A percentile compares a stretch with the other conserved stretches of the same genome.
Evolutionary conservation across 2,113 vertebrate genomes (phyloP).

Genomic region (Hippoglossus stenolepis): DNA sequence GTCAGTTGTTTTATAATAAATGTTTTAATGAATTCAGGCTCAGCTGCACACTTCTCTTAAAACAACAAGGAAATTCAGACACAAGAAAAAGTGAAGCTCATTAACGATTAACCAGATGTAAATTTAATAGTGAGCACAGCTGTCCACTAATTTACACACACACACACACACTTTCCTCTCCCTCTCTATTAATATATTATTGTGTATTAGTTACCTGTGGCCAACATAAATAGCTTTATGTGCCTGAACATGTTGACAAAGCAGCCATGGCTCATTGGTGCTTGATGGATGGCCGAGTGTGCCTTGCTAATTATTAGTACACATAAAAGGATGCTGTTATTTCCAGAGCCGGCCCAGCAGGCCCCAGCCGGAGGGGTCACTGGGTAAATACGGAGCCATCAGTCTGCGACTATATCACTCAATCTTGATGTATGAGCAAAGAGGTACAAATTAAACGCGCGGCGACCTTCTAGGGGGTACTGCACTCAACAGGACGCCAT

Average conservation of each 20-base stretch:
- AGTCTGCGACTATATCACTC: conserved; percentile 82
- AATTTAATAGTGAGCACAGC: conserved; percentile 23
- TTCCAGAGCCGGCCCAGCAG: conserved; percentile 74
- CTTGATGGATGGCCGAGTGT: conserved; percentile 83
- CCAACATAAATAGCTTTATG: conserved; percentile 80
- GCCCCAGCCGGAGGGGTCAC: conserved; percentile 77
- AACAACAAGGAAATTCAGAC: conserved; percentile 5
- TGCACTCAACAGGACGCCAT: conserved; percentile 80
- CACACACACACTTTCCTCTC: conserved; percentile 7
- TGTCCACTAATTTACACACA: conserved; percentile 2
- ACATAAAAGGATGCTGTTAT: conserved; percentile 85
- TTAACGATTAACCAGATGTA: conserved; percentile 26
- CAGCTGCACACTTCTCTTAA: not conserved
- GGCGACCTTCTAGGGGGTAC: conserved; percentile 76
- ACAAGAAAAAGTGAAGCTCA: conserved; percentile 1
- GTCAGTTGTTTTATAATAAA: not conserved
- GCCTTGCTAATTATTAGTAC: conserved; percentile 83
- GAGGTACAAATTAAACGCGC: conserved; percentile 84
- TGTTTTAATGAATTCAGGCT: not conserved
- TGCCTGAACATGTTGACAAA: conserved; percentile 79
- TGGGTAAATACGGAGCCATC: conserved; percentile 80
- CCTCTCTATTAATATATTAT: conserved; percentile 55
- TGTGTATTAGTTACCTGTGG: conserved; percentile 68
- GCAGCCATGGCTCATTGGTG: conserved; percentile 75
- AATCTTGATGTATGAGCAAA: conserved; percentile 86